Percentiles rank a stretch among this genome's conserved stretches.
phyloP scores from a whole-genome alignment of 2,113 vertebrate genomes.

The Ameiurus melas region DNA sequence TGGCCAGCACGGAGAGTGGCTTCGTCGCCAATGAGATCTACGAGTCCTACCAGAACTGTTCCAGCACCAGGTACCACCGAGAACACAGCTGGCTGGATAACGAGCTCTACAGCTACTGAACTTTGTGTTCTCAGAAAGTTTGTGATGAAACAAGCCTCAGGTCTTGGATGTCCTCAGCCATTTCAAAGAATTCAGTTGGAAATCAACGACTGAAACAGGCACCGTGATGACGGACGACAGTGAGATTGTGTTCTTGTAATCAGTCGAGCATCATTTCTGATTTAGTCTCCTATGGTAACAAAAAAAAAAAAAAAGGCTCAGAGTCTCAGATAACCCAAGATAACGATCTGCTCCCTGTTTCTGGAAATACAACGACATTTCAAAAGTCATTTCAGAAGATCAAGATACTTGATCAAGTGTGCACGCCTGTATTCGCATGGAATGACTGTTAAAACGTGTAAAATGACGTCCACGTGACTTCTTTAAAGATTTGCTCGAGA shows the following conservation, averaged over 20 bases:
- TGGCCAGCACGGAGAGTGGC: conserved; percentile 82
- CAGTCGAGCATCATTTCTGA: not conserved
- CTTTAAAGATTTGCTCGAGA: not conserved
- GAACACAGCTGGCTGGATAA: conserved; percentile 84
- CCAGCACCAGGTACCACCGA: conserved; percentile 61
- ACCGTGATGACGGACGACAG: not conserved
- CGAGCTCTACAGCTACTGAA: conserved; percentile 81
- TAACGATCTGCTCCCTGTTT: not conserved
- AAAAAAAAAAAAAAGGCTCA: not conserved
- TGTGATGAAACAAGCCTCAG: not conserved
- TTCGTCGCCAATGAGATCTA: conserved; percentile 91
- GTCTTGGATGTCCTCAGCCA: not conserved
- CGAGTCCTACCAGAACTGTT: conserved; percentile 72
- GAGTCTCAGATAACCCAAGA: not conserved
- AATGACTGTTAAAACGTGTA: not conserved
- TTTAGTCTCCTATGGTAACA: conserved; percentile 23
- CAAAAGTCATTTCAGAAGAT: not conserved
- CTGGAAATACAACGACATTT: conserved; percentile 1
- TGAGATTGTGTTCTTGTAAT: not conserved
- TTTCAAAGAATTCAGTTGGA: not conserved
- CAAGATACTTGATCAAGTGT: not conserved
- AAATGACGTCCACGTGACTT: not conserved
- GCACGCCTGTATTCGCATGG: conserved; percentile 18
- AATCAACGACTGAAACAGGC: not conserved
- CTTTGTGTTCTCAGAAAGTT: not conserved